Evolutionary conservation across 2,797 vertebrate genomes (phyloP), one percentile per base, ranked within the genome.

Genomic region (Synaphobranchus kaupii): DNA sequence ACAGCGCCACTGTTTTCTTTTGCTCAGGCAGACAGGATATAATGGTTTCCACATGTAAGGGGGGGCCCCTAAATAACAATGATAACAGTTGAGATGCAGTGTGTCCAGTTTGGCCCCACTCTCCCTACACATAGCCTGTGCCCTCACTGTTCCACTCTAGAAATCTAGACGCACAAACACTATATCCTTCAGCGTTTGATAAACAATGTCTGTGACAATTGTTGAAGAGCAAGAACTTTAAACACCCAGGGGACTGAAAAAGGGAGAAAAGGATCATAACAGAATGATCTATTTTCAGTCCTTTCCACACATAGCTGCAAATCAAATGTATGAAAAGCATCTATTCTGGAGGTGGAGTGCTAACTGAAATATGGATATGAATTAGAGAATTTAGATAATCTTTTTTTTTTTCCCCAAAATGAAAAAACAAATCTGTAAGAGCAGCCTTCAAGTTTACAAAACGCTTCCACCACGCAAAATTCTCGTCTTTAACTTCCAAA

Each of bases 1-100:
- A 89, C 88, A 68, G 91, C 90, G 76, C 86, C 90, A 88, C 87
- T 91, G 58, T 92, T 96, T 95, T 94, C 92, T 92, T 93, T 95
- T 87, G 88, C 93, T 93, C 94, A 94, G 93, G 91, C 93, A 96
- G 95, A 96, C 95, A 94, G 95, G 93, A 95, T 93, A 95, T 97
- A 96, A 96, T 96, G 93, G 91, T 93, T 96, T 96, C 95, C 96
- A 96, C 94, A 96, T 96, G 96, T 95, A 94, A 85, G 5, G 60
- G 84, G 84, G n/a, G 28, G 58, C 25, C 48, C 48, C 80, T 20
- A 1, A 44, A 44, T 89, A 90, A 90, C 89, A 88, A 90, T 88
- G 89, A 88, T 86, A 88, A 89, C 89, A 88, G 89, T 89, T 87
- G 86, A 90, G 90, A 89, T 90, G 85, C 88, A 31, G 73, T 52